Evolutionary conservation across 1,140 invertebrate species (phyloP).

Genomic region (Harpegnathos saltator): DNA sequence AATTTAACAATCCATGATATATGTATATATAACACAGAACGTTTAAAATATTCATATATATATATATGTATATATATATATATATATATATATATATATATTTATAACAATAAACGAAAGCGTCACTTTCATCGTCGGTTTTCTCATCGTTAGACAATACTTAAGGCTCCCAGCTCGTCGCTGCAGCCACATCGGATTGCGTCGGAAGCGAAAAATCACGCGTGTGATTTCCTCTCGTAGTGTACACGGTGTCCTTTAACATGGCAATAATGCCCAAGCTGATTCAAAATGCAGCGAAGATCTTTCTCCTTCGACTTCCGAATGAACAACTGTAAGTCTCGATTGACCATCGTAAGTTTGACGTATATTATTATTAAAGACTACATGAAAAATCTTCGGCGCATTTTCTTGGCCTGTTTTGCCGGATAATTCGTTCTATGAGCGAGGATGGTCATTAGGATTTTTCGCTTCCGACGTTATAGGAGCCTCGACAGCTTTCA

Average conservation of each 20-base stretch:
- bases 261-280: too few relatives aligned
- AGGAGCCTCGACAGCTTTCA: constrained; percentile 20
- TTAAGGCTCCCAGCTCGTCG: constrained; percentile 33
- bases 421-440: neutral
- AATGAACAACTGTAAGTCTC: neutral
- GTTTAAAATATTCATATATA: constrained; percentile 44
- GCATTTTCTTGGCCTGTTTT: neutral
- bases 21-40: constrained; percentile 23
- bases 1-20: constrained; percentile 50
- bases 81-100: neutral
- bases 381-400: neutral
- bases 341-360: neutral
- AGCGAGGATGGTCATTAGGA: neutral
- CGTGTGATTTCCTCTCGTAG: neutral
- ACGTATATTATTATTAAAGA: neutral
- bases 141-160: constrained; percentile 23
- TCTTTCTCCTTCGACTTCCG: neutral
- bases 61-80: too few relatives aligned
- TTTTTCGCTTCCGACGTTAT: constrained; percentile 20
- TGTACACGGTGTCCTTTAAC: too few relatives aligned
- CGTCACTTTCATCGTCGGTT: constrained; percentile 18
- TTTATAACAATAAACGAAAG: constrained; percentile 52
- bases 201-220: constrained; percentile 15
- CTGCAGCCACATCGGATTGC: neutral
- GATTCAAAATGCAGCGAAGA: neutral